Conservation (phyloP, 30 jellyfish, hydroid and myxozoan species). For the Nemopilema nomurai region DNA sequence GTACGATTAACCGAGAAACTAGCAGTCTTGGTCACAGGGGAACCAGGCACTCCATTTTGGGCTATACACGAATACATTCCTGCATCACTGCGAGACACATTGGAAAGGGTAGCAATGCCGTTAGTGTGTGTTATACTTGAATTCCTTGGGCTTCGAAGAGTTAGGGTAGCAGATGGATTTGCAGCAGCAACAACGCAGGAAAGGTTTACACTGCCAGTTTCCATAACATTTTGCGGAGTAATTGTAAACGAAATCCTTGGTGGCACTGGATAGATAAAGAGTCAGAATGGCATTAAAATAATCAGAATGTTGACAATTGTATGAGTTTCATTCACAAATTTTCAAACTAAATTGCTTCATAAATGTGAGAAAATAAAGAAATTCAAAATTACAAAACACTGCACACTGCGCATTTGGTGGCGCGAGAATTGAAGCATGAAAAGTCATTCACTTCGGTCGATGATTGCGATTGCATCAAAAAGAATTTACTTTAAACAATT, state of each 20-base stretch:
- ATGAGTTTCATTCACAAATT: neutral
- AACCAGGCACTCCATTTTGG: slow-evolving; percentile 33
- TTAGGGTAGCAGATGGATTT: slow-evolving; percentile 40
- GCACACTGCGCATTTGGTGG: too few species aligned
- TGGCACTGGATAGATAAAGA: slow-evolving; percentile 37
- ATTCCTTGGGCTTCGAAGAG: slow-evolving; percentile 20
- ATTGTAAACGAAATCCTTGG: slow-evolving; percentile 26
- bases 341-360: neutral
- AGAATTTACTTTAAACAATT: neutral
- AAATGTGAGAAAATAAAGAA: too few species aligned
- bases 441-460: too few species aligned
- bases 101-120: slow-evolving; percentile 17
- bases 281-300: neutral
- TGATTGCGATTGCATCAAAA: neutral
- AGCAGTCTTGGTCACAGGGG: slow-evolving; percentile 20
- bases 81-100: slow-evolving; percentile 30
- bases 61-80: slow-evolving; percentile 55
- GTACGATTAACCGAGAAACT: slow-evolving; percentile 36
- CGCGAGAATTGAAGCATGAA: too few species aligned
- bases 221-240: slow-evolving; percentile 35
- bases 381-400: too few species aligned
- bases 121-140: neutral
- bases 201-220: slow-evolving; percentile 14
- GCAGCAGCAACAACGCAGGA: slow-evolving; percentile 46
- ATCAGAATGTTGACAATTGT: neutral